A percentile compares a stretch with the other conserved stretches of the same genome.
Conservation (phyloP, 2,888 invertebrate species). For the Synergus laeviventris region DNA sequence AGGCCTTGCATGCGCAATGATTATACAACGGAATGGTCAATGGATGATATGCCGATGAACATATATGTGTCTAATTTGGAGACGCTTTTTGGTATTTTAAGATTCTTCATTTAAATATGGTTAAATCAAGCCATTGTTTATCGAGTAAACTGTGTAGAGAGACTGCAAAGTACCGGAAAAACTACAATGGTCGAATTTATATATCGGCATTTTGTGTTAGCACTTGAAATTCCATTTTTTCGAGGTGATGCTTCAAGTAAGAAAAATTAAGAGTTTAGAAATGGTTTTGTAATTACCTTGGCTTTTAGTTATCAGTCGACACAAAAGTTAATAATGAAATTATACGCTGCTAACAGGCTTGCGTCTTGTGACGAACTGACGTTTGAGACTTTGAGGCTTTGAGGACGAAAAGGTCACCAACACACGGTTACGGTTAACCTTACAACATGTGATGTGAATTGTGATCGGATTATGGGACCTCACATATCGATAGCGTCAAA, state of each 20-base stretch:
- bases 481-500: no score
- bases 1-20: constrained; percentile 37
- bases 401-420: constrained; percentile 33
- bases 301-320: neutral
- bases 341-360: neutral
- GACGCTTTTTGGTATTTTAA: neutral
- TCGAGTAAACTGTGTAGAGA: neutral
- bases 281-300: constrained; percentile 15
- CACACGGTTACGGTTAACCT: neutral
- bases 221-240: neutral
- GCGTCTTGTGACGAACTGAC: neutral
- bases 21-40: constrained; percentile 1
- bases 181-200: neutral
- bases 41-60: neutral
- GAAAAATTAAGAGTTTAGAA: neutral
- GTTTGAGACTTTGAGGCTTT: constrained; percentile 20
- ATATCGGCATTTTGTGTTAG: neutral
- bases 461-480: no score
- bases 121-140: neutral
- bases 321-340: neutral
- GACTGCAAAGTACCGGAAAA: neutral
- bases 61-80: neutral
- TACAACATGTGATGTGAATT: no score
- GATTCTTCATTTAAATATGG: neutral
- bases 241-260: neutral